Percentiles rank a stretch among this genome's conserved stretches.
Conservation (phyloP, 2,797 vertebrate genomes). For the Tapera naevia region DNA sequence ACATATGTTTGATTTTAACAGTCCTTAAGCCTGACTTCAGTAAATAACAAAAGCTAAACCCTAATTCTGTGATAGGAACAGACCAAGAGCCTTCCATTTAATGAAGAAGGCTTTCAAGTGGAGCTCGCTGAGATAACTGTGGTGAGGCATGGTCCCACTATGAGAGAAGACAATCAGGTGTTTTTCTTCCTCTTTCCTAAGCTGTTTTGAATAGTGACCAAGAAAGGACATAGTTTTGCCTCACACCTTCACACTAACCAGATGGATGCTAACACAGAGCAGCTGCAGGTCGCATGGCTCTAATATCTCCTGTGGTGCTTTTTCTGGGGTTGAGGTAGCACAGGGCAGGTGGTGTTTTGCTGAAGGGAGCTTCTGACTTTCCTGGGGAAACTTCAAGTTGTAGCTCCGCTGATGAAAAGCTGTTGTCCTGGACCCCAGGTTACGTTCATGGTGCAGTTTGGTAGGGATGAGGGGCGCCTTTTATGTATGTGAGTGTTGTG, state of each 20-base stretch:
- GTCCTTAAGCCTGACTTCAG: neutral
- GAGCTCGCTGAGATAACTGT: too few species aligned
- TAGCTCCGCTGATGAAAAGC: neutral
- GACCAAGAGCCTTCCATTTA: too few species aligned
- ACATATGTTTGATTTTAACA: neutral
- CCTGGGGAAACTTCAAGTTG: accelerated
- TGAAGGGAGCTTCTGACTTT: accelerated
- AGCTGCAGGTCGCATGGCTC: too few species aligned
- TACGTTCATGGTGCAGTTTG: accelerated
- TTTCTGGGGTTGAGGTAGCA: too few species aligned
- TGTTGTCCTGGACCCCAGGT: accelerated
- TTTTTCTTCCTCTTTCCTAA: too few species aligned
- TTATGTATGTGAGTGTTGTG: accelerated
- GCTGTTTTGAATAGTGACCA: accelerated
- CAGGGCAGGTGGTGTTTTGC: accelerated
- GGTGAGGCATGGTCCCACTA: too few species aligned
- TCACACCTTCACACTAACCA: accelerated
- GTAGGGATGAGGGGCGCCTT: accelerated
- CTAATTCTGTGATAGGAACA: accelerated
- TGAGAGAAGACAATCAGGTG: too few species aligned
- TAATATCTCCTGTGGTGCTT: too few species aligned
- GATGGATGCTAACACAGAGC: accelerated
- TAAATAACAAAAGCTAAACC: neutral
- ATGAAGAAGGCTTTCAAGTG: too few species aligned
- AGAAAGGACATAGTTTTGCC: too few species aligned